Evolutionary conservation across 2,113 vertebrate genomes (phyloP).

Genomic region (Tetrao urogallus): DNA sequence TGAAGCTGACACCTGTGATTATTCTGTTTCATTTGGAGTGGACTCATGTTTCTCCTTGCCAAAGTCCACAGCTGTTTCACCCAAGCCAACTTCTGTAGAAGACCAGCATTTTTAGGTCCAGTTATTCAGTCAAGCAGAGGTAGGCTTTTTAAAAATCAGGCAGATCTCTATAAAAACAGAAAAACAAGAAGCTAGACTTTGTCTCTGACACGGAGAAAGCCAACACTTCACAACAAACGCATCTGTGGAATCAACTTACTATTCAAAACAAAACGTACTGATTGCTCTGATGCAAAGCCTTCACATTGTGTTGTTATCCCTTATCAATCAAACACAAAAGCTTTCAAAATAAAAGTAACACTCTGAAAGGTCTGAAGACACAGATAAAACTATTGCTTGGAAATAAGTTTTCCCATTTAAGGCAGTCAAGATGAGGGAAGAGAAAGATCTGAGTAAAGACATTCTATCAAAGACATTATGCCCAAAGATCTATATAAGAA

Average conservation of each 20-base stretch:
- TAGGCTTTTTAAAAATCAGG: background rate
- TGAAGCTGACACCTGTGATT: constrained; percentile 7
- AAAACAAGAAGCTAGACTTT: background rate
- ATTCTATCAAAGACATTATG: background rate
- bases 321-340: background rate
- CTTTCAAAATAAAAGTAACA: background rate
- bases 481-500: background rate
- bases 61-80: constrained; percentile 24
- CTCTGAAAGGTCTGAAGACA: background rate
- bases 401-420: background rate
- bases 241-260: background rate
- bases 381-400: background rate
- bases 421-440: background rate
- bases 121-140: background rate
- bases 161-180: background rate
- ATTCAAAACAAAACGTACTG: background rate
- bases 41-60: background rate
- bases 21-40: background rate
- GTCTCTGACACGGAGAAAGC: background rate
- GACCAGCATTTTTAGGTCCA: background rate
- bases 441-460: background rate
- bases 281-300: background rate
- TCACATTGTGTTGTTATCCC: background rate
- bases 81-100: background rate
- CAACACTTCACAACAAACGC: fast-evolving